A percentile compares a stretch with the other conserved stretches of the same genome.
Evolutionary conservation across 2,113 vertebrate species (phyloP).

Genomic region (Chaetodon auriga): DNA sequence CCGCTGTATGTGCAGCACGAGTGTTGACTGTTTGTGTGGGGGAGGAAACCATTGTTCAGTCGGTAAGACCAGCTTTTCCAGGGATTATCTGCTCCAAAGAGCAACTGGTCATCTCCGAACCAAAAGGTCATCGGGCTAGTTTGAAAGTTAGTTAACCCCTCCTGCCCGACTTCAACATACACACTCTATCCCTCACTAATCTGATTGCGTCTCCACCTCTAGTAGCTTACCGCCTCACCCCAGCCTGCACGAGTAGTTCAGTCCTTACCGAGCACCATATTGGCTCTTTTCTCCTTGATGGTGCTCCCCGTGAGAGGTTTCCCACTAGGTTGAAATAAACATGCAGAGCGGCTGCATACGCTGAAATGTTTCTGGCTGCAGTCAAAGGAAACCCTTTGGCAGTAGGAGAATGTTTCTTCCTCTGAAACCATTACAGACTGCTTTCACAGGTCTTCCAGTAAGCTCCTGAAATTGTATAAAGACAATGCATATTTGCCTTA

Average conservation of each 20-base stretch:
- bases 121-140: constrained; percentile 57
- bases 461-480: constrained; percentile 35
- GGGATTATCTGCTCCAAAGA: constrained; percentile 65
- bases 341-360: constrained; percentile 39
- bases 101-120: constrained; percentile 62
- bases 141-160: constrained; percentile 55
- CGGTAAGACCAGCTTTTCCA: constrained; percentile 64
- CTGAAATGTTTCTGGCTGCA: constrained; percentile 45
- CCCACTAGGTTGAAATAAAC: constrained; percentile 51
- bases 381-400: constrained; percentile 57
- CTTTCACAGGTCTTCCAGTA: constrained; percentile 51
- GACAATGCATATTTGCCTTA: constrained; percentile 34
- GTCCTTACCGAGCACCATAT: constrained; percentile 12
- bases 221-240: constrained; percentile 15
- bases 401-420: constrained; percentile 37
- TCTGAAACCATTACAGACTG: constrained; percentile 41
- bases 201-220: constrained; percentile 41
- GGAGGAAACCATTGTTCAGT: constrained; percentile 31
- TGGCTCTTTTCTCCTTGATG: constrained; percentile 12
- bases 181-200: constrained; percentile 38
- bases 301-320: constrained; percentile 32
- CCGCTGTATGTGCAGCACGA: background rate
- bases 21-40: constrained; percentile 28
- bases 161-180: background rate
- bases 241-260: constrained; percentile 24